Percentiles rank a stretch among this genome's conserved stretches.
These are phyloP conservation scores for Coturnix japonica DNA, from an alignment of 2,113 vertebrate species.

Conservation along the genomic window DNA sequence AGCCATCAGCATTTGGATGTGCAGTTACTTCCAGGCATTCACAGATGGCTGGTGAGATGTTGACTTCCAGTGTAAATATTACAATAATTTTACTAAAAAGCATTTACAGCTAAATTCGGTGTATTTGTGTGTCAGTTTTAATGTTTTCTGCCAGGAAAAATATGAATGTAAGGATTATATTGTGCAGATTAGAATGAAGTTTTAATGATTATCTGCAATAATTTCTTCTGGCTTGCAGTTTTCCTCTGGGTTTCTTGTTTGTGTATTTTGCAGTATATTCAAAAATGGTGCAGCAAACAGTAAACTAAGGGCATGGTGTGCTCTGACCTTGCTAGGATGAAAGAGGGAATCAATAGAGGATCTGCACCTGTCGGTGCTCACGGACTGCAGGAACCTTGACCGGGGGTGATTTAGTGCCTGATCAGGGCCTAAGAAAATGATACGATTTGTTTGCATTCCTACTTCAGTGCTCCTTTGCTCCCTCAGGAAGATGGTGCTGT, in stretches of 20 bases:
- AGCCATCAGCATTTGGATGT: neutral
- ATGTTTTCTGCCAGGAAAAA: neutral
- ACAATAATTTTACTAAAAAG: neutral
- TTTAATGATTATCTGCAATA: neutral
- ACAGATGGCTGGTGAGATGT: neutral
- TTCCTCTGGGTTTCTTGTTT: neutral
- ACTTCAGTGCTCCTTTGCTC: neutral
- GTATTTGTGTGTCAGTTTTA: neutral
- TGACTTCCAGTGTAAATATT: neutral
- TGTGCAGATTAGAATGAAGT: neutral
- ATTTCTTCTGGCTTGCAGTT: neutral
- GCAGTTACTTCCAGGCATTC: neutral
- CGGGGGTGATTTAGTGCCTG: neutral
- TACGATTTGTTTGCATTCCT: neutral
- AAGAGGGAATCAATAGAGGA: neutral
- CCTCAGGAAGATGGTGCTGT: neutral
- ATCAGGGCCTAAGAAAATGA: neutral
- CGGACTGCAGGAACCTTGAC: neutral
- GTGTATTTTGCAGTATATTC: neutral
- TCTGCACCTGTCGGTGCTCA: neutral
- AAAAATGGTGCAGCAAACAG: neutral
- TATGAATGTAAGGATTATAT: accelerated
- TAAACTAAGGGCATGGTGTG: neutral
- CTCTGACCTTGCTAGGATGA: neutral
- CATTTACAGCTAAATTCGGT: neutral